Base-by-base conservation (phyloP, 2,113 vertebrate species). In the Zosterops pallidus region DNA sequence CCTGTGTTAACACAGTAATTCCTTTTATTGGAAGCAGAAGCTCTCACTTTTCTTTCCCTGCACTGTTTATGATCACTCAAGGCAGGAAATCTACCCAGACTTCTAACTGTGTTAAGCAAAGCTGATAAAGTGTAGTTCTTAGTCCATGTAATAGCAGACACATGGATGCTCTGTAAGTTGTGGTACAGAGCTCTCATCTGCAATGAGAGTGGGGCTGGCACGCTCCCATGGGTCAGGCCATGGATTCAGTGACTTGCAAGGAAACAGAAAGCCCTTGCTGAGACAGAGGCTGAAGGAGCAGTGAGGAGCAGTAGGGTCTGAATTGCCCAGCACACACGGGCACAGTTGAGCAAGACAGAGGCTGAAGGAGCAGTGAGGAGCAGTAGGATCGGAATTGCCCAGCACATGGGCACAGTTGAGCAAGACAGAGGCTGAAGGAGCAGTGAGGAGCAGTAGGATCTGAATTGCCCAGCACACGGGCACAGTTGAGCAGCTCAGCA, bases 201-300 rank as follows among this genome's bases (percentile, higher is more conserved):
- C 23, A n/a, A 4, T 1, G 14, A 42, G 42, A 70, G 29, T 2
- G 42, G 47, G 41, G 33, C 50, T 23, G 35, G 62, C 42, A 22
- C 29, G 17, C 39, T 26, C 60, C 29, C 7, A 0, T 3, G 49
- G 28, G 29, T 35, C 0, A 0, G 11, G 37, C 31, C 12, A 1
- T 10, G 52, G 55, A 41, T 67, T 65, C 44, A 49, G 46, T 86
- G 81, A 74, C 37, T n/a, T 65, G 68, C n/a, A 42, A 84, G 69
- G 65, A 59, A 50, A 29, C 22, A 25, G 12, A 41, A 88, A 47
- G 56, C 14, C 49, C 46, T 72, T 77, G 81, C 33, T 2, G 13
- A 70, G 42, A 7, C 28, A 29, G 62, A 39, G 59, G 50, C 64
- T 77, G 59, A 59, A 80, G 55, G 60, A 81, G 68, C 46, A 50